Evolutionary conservation across 1,140 invertebrate species (phyloP).

Genomic region (Drosophila prosaltans): DNA sequence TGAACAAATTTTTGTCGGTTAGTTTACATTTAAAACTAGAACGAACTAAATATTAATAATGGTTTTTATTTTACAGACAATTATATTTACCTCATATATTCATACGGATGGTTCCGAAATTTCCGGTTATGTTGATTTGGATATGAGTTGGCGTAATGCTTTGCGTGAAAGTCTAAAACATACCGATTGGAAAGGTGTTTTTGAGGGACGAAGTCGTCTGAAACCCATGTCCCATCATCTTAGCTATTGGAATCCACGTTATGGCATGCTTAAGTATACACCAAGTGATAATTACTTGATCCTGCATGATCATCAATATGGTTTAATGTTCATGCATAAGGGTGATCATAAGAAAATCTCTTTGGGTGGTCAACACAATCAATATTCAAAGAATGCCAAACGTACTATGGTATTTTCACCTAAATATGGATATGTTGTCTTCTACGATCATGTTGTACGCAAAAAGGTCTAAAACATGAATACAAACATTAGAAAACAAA

Average conservation of each 20-base stretch:
- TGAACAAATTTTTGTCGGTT: slow-evolving; percentile 66
- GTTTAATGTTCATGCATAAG: slow-evolving; percentile 73
- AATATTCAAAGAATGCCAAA: slow-evolving; percentile 49
- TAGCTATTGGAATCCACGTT: slow-evolving; percentile 62
- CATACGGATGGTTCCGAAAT: slow-evolving; percentile 58
- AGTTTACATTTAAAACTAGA: background rate
- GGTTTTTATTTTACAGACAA: slow-evolving; percentile 52
- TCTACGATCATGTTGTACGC: slow-evolving; percentile 76
- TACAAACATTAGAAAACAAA: background rate
- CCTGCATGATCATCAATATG: slow-evolving; percentile 58
- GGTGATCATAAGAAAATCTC: slow-evolving; percentile 73
- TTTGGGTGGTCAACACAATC: slow-evolving; percentile 42
- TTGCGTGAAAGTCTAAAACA: slow-evolving; percentile 15
- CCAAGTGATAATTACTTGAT: slow-evolving; percentile 70
- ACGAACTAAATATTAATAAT: background rate
- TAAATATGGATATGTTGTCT: slow-evolving; percentile 59
- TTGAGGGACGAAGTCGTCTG: slow-evolving; percentile 35
- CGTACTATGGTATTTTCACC: slow-evolving; percentile 56
- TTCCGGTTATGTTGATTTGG: slow-evolving; percentile 75
- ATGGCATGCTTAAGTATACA: slow-evolving; percentile 42
- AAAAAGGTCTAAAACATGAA: slow-evolving; percentile 63
- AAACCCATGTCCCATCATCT: slow-evolving; percentile 59
- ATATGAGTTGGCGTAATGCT: slow-evolving; percentile 56
- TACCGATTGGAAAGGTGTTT: slow-evolving; percentile 66
- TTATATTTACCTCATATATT: slow-evolving; percentile 62